A percentile compares a stretch with the other conserved stretches of the same genome.
Evolutionary conservation across 2,113 vertebrate genomes (phyloP).

Genomic region (Dryoscopus gambensis): DNA sequence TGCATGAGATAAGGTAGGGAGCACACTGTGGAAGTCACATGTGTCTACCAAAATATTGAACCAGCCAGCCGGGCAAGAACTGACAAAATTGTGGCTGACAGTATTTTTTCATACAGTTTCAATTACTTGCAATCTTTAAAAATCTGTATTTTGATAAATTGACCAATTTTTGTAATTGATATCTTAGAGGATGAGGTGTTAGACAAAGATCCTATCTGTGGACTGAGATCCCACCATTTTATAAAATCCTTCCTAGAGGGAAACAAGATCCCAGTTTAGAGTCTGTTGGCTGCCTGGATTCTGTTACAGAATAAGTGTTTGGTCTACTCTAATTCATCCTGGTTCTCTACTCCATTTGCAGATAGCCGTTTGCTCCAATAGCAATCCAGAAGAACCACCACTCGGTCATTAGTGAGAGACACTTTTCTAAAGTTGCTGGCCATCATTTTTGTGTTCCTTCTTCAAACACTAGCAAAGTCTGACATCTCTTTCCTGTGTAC

Average conservation of each 20-base stretch:
- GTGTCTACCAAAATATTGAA: not conserved
- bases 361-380: not conserved
- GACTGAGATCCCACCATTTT: not conserved
- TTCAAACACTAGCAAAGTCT: not conserved
- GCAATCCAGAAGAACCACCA: not conserved
- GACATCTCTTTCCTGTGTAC: not conserved
- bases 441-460: not conserved
- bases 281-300: not conserved
- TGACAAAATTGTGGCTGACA: not conserved
- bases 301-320: not conserved
- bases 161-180: not conserved
- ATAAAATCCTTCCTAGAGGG: not conserved
- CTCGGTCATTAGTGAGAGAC: rapidly evolving
- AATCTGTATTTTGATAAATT: not conserved
- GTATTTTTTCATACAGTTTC: not conserved
- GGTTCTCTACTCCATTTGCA: not conserved
- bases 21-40: not conserved
- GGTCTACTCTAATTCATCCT: not conserved
- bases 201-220: not conserved
- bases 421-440: not conserved
- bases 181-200: not conserved
- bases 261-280: not conserved
- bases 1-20: not conserved
- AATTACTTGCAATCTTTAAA: not conserved
- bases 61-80: not conserved